These are phyloP conservation scores for Ctenomys sociabilis DNA, from an alignment of 2,113 vertebrate genomes.

Conservation along the genomic window DNA sequence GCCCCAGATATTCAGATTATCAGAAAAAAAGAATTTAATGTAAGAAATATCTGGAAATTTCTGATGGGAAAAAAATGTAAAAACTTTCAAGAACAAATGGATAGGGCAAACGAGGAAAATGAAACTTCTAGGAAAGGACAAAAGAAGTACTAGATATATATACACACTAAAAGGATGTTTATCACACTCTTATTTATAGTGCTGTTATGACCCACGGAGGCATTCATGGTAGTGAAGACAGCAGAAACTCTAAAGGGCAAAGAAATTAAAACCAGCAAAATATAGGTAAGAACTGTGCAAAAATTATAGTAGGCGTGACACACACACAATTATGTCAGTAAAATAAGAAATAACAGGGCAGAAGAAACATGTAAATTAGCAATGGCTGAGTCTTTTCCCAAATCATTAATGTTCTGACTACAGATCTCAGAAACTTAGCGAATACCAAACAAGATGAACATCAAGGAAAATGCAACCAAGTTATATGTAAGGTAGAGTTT, in stretches of 20 bases:
- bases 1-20: background rate
- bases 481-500: background rate
- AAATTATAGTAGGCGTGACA: background rate
- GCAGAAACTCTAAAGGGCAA: background rate
- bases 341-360: background rate
- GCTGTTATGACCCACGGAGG: background rate
- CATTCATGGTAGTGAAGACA: background rate
- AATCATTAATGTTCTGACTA: background rate
- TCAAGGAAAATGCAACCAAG: background rate
- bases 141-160: background rate
- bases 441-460: background rate
- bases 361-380: background rate
- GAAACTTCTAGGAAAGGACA: background rate
- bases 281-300: background rate
- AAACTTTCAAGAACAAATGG: background rate
- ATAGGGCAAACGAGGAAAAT: background rate
- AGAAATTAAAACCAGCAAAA: background rate
- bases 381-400: background rate
- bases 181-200: too few relatives aligned
- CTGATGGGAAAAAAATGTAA: background rate
- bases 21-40: background rate
- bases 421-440: background rate
- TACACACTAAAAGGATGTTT: background rate
- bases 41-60: background rate
- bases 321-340: background rate